phyloP scores from a whole-genome alignment of 2,888 invertebrate species.

The Meiosimyza decipiens region DNA sequence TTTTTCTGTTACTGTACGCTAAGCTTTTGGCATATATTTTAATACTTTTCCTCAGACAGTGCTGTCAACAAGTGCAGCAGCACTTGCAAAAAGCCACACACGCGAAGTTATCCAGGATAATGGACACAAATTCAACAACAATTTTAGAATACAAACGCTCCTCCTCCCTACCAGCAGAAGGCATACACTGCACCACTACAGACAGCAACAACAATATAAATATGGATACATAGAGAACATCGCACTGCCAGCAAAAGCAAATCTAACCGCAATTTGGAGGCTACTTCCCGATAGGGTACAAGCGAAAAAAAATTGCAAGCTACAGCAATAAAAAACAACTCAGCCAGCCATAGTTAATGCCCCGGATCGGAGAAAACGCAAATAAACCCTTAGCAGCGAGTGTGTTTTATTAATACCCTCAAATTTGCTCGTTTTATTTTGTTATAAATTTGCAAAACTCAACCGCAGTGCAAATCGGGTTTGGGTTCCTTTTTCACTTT shows the following conservation, averaged over 20 bases:
- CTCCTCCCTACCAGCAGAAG: not conserved
- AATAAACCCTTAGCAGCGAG: constrained; percentile 28
- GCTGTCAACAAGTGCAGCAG: no score
- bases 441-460: constrained; percentile 30
- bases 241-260: constrained; percentile 39
- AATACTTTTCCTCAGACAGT: no score
- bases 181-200: not conserved
- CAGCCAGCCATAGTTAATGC: constrained; percentile 17
- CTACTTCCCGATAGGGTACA: constrained; percentile 14
- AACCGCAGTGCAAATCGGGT: constrained; percentile 24
- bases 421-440: constrained; percentile 20
- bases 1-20: no score
- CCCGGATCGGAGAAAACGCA: constrained; percentile 38
- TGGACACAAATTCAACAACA: no score
- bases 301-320: constrained; percentile 36
- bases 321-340: constrained; percentile 23
- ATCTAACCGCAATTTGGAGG: constrained; percentile 59
- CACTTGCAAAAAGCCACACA: no score
- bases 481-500: constrained; percentile 19
- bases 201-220: not conserved
- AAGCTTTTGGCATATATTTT: no score
- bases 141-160: no score
- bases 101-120: no score
- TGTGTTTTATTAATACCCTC: constrained; percentile 35
- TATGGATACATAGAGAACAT: no score